phyloP scores from a whole-genome alignment of 2,797 vertebrate species.

The Danionella dracula region DNA sequence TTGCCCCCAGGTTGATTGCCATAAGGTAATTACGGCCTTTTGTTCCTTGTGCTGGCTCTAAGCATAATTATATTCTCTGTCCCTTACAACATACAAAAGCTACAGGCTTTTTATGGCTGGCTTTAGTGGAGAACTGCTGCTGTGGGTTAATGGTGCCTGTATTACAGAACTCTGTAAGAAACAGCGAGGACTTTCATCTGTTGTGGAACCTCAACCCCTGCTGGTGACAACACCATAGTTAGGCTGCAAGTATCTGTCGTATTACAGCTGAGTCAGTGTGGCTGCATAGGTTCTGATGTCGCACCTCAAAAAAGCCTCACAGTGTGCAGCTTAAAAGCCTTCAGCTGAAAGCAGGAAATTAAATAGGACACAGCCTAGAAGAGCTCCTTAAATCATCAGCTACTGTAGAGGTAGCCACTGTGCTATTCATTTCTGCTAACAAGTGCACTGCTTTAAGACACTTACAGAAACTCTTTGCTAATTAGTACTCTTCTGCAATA shows the following conservation, averaged over 20 bases:
- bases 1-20: conserved; percentile 25
- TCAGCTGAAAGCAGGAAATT: neutral
- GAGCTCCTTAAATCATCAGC: neutral
- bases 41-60: conserved; percentile 24
- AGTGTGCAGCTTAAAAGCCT: neutral
- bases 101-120: neutral
- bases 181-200: conserved; percentile 6
- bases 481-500: conserved; percentile 10
- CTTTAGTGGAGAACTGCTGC: conserved; percentile 8
- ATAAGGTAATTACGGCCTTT: conserved; percentile 4
- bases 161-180: neutral
- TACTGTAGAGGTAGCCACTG: neutral
- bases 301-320: neutral
- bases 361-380: neutral
- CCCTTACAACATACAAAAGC: conserved; percentile 16
- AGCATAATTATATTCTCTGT: conserved; percentile 26
- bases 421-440: neutral
- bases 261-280: conserved; percentile 4
- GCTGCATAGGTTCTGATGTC: neutral
- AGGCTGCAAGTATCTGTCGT: neutral
- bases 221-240: neutral
- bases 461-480: conserved; percentile 11
- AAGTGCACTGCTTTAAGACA: neutral
- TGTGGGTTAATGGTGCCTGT: conserved; percentile 19
- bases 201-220: neutral